Conservation (phyloP, 2,888 invertebrate genomes). For the Drosophila meridiana region DNA sequence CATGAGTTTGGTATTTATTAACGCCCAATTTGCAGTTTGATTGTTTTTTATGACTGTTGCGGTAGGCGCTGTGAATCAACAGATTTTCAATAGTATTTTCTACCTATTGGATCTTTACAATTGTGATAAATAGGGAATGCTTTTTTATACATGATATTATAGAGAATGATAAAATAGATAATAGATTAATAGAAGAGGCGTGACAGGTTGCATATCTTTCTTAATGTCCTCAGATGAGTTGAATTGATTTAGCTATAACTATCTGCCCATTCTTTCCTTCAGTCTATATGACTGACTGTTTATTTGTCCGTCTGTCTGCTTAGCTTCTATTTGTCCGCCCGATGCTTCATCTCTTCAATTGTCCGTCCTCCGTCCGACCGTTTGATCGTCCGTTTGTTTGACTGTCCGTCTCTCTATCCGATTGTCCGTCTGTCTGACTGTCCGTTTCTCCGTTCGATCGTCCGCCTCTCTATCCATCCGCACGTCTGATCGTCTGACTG, state of each 20-base stretch:
- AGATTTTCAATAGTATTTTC: not conserved
- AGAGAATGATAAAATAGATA: not conserved
- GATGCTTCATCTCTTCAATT: not conserved
- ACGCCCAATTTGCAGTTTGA: conserved; percentile 36
- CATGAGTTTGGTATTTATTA: conserved; percentile 15
- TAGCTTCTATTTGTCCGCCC: too few relatives aligned
- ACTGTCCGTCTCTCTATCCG: not conserved
- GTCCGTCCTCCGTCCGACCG: not conserved
- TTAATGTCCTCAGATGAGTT: not conserved
- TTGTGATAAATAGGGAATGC: not conserved
- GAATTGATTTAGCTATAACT: not conserved
- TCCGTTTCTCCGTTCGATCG: too few relatives aligned
- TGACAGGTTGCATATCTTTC: not conserved
- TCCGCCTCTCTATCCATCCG: too few relatives aligned
- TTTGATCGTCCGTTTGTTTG: too few relatives aligned
- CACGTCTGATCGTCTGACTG: too few relatives aligned
- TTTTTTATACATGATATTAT: not conserved
- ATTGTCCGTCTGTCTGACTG: not conserved
- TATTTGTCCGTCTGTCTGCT: too few relatives aligned
- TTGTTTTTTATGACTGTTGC: conserved; percentile 50
- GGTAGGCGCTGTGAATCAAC: conserved; percentile 45
- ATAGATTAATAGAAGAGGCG: not conserved
- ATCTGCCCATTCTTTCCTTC: too few relatives aligned
- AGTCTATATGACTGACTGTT: too few relatives aligned
- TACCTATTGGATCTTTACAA: not conserved